A percentile compares a stretch with the other conserved stretches of the same genome.
Evolutionary conservation across 2,888 invertebrate species (phyloP).

Genomic region (Platycheirus albimanus): DNA sequence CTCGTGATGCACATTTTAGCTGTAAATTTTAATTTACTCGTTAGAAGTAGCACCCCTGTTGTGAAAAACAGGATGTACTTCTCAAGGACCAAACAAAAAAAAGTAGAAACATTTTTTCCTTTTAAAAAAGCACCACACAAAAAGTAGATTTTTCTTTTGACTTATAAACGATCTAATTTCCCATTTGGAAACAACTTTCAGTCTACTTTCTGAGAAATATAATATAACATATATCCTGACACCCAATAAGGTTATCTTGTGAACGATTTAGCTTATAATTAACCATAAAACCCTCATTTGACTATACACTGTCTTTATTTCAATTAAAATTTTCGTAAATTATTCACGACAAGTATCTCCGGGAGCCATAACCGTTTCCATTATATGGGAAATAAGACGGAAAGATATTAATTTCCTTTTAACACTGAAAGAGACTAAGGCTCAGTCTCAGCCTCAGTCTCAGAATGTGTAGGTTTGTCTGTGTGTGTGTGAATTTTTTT

Average conservation of each 20-base stretch:
- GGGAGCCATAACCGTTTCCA: slow-evolving; percentile 54
- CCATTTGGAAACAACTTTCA: slow-evolving; percentile 26
- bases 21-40: slow-evolving; percentile 36
- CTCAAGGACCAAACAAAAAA: slow-evolving; percentile 2
- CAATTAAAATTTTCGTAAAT: slow-evolving; percentile 69
- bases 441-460: not conserved
- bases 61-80: slow-evolving; percentile 32
- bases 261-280: slow-evolving; percentile 68
- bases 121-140: no score
- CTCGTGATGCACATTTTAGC: not conserved
- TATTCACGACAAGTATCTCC: slow-evolving; percentile 52
- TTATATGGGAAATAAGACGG: slow-evolving; percentile 62
- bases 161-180: slow-evolving; percentile 20
- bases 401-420: slow-evolving; percentile 62
- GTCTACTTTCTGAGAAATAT: slow-evolving; percentile 34
- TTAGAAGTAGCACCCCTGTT: slow-evolving; percentile 14
- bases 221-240: slow-evolving; percentile 29
- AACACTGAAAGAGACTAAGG: not conserved
- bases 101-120: slow-evolving; percentile 4
- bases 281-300: slow-evolving; percentile 48
- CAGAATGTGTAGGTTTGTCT: not conserved
- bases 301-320: slow-evolving; percentile 42
- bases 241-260: slow-evolving; percentile 50
- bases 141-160: slow-evolving; percentile 9
- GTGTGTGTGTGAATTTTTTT: not conserved